A percentile compares a stretch with the other conserved stretches of the same genome.
Evolutionary conservation across 2,113 vertebrate species (phyloP).

Genomic region (Pelmatolapia mariae): DNA sequence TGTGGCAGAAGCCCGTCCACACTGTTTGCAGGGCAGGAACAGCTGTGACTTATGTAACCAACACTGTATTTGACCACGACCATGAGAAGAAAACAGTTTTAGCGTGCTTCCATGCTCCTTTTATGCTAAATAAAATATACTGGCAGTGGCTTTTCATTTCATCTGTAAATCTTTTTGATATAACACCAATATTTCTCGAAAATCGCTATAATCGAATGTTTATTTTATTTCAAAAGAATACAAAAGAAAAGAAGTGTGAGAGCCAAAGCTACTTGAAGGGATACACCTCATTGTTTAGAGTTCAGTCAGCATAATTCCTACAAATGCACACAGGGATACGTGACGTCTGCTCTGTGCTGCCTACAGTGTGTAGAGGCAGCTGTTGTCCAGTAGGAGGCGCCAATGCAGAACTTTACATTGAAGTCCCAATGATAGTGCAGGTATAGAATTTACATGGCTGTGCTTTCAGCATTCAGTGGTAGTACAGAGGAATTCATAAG

Average conservation of each 20-base stretch:
- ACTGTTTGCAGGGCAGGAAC: neutral
- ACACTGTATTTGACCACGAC: neutral
- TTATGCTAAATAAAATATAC: neutral
- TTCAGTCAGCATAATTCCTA: neutral
- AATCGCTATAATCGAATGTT: neutral
- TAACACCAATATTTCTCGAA: neutral
- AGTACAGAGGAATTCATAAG: neutral
- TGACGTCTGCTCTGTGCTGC: neutral
- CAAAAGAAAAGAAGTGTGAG: neutral
- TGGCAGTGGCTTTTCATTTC: neutral
- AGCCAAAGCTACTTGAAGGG: neutral
- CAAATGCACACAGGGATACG: neutral
- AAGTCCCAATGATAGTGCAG: neutral
- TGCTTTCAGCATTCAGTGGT: neutral
- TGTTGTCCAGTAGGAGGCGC: constrained; percentile 6
- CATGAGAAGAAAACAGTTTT: neutral
- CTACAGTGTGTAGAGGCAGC: neutral
- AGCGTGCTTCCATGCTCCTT: neutral
- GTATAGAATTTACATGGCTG: neutral
- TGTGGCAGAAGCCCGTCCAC: neutral
- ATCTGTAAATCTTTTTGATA: neutral
- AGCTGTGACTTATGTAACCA: neutral
- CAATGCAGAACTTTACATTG: neutral
- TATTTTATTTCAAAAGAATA: neutral
- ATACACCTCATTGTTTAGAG: neutral